These are phyloP conservation scores for Epinephelus moara DNA, from an alignment of 2,113 vertebrate species.

Conservation along the genomic window DNA sequence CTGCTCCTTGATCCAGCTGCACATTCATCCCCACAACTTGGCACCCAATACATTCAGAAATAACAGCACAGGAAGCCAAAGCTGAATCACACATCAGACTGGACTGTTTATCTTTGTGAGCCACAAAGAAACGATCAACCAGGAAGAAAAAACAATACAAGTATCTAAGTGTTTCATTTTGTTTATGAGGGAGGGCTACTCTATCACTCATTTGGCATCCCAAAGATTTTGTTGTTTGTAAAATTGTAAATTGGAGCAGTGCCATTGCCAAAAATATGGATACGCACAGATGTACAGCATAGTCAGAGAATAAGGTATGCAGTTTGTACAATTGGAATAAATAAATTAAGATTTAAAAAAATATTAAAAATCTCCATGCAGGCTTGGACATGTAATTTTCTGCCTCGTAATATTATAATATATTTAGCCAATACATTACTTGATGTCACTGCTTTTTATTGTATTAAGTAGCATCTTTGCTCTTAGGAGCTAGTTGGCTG, in stretches of 20 bases:
- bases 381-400: background rate
- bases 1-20: slow-evolving; percentile 17
- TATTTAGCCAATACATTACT: background rate
- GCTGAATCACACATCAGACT: slow-evolving; percentile 9
- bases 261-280: background rate
- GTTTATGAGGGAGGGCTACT: background rate
- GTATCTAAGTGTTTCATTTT: background rate
- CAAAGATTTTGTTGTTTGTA: background rate
- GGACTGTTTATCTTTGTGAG: background rate
- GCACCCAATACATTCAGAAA: slow-evolving; percentile 9
- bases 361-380: background rate
- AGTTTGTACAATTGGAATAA: too few relatives aligned
- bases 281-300: too few relatives aligned
- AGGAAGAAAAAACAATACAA: background rate
- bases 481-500: background rate
- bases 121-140: background rate
- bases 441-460: background rate
- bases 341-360: background rate
- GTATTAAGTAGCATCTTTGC: background rate
- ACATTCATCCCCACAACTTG: slow-evolving; percentile 24
- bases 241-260: background rate
- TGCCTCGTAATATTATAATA: background rate
- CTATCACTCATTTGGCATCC: background rate
- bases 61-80: slow-evolving; percentile 29
- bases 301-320: background rate